Conservation (phyloP, 2,113 vertebrate genomes). For the Charadrius vociferus region DNA sequence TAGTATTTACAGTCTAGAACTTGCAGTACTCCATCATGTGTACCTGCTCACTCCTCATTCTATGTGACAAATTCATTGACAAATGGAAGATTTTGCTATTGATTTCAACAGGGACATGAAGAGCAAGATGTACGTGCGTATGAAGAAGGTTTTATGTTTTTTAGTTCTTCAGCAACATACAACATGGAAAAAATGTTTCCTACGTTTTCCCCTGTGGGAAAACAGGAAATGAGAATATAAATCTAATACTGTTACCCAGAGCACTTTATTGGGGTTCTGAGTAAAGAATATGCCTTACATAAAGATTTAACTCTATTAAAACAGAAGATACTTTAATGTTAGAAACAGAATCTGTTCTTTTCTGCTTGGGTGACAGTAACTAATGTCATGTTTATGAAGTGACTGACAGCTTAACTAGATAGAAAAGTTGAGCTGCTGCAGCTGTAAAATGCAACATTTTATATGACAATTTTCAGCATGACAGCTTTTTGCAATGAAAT, state of each 20-base stretch:
- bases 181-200: background rate
- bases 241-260: background rate
- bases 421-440: background rate
- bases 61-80: background rate
- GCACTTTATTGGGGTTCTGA: background rate
- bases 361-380: background rate
- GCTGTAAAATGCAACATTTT: background rate
- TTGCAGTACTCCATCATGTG: background rate
- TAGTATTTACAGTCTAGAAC: background rate
- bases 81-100: background rate
- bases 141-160: background rate
- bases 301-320: background rate
- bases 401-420: background rate
- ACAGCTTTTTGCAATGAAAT: background rate
- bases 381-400: slow-evolving; percentile 2
- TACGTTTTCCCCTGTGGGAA: background rate
- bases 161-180: background rate
- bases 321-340: background rate
- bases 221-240: background rate
- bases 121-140: background rate
- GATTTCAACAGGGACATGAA: background rate
- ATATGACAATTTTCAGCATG: background rate
- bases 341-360: background rate
- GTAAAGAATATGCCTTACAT: background rate
- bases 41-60: background rate